Conservation (phyloP, 2,888 invertebrate species). For the Pardosa pseudoannulata region DNA sequence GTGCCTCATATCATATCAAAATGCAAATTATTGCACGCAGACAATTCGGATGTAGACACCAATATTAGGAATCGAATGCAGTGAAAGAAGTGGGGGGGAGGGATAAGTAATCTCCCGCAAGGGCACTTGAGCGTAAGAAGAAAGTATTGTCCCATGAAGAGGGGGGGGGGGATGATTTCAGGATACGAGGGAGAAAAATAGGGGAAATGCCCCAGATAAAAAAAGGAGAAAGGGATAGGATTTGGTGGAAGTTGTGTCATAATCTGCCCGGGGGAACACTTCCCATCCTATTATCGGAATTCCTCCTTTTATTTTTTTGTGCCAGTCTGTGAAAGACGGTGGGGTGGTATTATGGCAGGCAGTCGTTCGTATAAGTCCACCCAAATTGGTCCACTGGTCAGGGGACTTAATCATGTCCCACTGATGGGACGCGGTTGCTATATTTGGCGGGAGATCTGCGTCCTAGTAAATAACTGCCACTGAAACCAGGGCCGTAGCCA, state of each 20-base stretch:
- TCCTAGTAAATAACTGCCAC: too few relatives aligned
- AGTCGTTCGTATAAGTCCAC: slow-evolving; percentile 54
- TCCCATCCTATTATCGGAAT: slow-evolving; percentile 60
- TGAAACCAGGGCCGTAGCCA: too few relatives aligned
- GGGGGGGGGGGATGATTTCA: neutral
- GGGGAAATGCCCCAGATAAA: neutral
- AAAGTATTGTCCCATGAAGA: slow-evolving; percentile 5
- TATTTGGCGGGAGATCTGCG: neutral
- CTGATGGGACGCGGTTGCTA: neutral
- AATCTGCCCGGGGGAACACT: slow-evolving; percentile 41
- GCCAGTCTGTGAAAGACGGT: too few relatives aligned
- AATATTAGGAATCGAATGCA: too few relatives aligned
- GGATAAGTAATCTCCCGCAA: neutral
- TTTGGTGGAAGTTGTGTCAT: slow-evolving; percentile 45
- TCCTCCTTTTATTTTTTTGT: slow-evolving; percentile 26
- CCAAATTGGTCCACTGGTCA: slow-evolving; percentile 44
- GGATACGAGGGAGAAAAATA: neutral
- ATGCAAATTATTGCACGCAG: too few relatives aligned
- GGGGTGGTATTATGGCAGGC: slow-evolving; percentile 37
- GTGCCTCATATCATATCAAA: too few relatives aligned
- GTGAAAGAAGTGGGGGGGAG: neutral
- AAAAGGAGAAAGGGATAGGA: slow-evolving; percentile 17
- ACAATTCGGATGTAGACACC: too few relatives aligned
- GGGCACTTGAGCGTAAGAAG: slow-evolving; percentile 23
- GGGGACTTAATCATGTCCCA: slow-evolving; percentile 38